These are phyloP conservation scores for Lasiommata megera DNA, from an alignment of 2,888 invertebrate species.

Conservation along the genomic window DNA sequence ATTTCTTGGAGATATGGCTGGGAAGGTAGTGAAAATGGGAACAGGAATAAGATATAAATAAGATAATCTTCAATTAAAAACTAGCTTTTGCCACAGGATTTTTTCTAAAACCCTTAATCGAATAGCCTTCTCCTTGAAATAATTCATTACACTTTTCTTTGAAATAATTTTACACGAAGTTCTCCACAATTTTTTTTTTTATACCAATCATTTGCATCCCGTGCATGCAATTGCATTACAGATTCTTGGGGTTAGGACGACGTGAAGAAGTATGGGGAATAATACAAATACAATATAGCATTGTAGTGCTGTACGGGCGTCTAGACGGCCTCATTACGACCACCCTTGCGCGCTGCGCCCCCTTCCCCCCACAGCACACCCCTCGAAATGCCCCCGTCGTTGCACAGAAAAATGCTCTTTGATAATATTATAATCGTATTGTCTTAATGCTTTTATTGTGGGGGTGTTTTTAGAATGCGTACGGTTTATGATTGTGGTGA, in stretches of 20 bases:
- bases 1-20: no score
- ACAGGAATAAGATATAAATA: no score
- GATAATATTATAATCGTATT: conserved; percentile 44
- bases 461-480: background rate
- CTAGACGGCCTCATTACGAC: conserved; percentile 70
- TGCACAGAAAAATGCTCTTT: conserved; percentile 61
- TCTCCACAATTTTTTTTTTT: no score
- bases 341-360: conserved; percentile 40
- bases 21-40: no score
- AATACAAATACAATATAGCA: conserved; percentile 62
- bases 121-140: no score
- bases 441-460: conserved; percentile 24
- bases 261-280: conserved; percentile 47
- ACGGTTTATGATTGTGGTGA: background rate
- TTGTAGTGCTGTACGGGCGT: conserved; percentile 48
- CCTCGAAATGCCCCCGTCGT: conserved; percentile 36
- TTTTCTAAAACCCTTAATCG: no score
- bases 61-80: no score
- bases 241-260: conserved; percentile 16
- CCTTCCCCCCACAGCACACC: conserved; percentile 29
- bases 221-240: conserved; percentile 7
- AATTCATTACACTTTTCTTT: no score
- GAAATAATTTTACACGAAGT: background rate
- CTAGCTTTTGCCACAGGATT: no score
- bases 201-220: conserved; percentile 46